A percentile compares a stretch with the other conserved stretches of the same genome.
Evolutionary conservation across 2,113 vertebrate genomes (phyloP).

Genomic region (Percopsis transmontana): DNA sequence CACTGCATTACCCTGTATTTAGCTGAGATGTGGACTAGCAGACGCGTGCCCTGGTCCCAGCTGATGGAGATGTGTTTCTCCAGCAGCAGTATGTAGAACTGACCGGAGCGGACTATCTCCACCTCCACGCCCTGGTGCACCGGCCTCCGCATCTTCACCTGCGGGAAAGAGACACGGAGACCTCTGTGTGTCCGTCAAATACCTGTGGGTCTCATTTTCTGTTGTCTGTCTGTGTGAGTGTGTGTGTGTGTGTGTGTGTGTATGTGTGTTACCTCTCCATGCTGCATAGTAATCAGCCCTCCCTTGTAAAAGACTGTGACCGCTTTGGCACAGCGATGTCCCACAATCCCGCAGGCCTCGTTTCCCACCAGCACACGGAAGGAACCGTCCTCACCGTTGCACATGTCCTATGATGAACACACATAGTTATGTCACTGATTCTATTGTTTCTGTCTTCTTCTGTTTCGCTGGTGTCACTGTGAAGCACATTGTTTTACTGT

Average conservation of each 20-base stretch:
- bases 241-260: background rate
- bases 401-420: slow-evolving; percentile 82
- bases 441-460: background rate
- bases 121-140: slow-evolving; percentile 78
- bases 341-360: slow-evolving; percentile 85
- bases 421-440: background rate
- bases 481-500: background rate
- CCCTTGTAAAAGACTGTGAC: slow-evolving; percentile 82
- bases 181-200: background rate
- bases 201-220: too few species aligned
- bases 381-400: slow-evolving; percentile 80
- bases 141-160: slow-evolving; percentile 87
- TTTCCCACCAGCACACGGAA: slow-evolving; percentile 91
- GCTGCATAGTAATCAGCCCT: slow-evolving; percentile 85
- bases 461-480: background rate
- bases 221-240: background rate
- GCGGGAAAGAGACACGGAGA: background rate
- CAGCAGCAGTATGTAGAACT: slow-evolving; percentile 85
- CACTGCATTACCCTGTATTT: slow-evolving; percentile 79
- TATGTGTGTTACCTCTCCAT: slow-evolving; percentile 78
- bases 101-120: slow-evolving; percentile 87
- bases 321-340: slow-evolving; percentile 86
- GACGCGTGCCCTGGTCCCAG: slow-evolving; percentile 86
- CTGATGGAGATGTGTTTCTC: slow-evolving; percentile 84
- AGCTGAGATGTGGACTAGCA: slow-evolving; percentile 86